A percentile compares a stretch with the other conserved stretches of the same genome.
Conservation (phyloP, 2,888 invertebrate genomes). For the Agrotis puta region DNA sequence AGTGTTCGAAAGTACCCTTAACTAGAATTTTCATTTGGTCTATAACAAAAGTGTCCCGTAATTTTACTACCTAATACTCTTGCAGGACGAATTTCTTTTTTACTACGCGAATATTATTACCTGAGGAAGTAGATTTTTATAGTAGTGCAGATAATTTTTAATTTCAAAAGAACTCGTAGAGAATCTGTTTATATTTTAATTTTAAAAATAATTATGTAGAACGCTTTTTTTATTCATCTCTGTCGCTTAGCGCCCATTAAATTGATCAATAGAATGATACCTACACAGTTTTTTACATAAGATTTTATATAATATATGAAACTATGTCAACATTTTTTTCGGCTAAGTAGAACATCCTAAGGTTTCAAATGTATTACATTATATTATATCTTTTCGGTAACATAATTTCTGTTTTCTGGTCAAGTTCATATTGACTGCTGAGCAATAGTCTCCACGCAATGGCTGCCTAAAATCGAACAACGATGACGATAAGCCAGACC, state of each 20-base stretch:
- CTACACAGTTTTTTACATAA: too few relatives aligned
- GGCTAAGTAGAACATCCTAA: background rate
- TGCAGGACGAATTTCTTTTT: constrained; percentile 24
- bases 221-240: too few relatives aligned
- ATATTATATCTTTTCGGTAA: too few relatives aligned
- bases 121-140: constrained; percentile 40
- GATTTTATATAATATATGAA: too few relatives aligned
- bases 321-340: background rate
- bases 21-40: constrained; percentile 36
- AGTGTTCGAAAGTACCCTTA: constrained; percentile 14
- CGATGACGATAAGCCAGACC: too few relatives aligned
- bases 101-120: constrained; percentile 26
- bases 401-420: too few relatives aligned
- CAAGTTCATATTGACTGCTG: too few relatives aligned
- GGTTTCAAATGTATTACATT: too few relatives aligned
- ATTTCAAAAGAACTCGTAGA: background rate
- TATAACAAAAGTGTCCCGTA: constrained; percentile 45
- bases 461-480: too few relatives aligned
- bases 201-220: background rate
- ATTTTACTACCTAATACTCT: constrained; percentile 43
- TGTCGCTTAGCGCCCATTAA: too few relatives aligned
- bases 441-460: too few relatives aligned
- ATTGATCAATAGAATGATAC: too few relatives aligned
- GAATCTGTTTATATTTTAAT: background rate
- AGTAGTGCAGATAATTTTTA: constrained; percentile 14